These are phyloP conservation scores for Drosophila neocordata DNA, from an alignment of 1,140 invertebrate species.

Conservation along the genomic window DNA sequence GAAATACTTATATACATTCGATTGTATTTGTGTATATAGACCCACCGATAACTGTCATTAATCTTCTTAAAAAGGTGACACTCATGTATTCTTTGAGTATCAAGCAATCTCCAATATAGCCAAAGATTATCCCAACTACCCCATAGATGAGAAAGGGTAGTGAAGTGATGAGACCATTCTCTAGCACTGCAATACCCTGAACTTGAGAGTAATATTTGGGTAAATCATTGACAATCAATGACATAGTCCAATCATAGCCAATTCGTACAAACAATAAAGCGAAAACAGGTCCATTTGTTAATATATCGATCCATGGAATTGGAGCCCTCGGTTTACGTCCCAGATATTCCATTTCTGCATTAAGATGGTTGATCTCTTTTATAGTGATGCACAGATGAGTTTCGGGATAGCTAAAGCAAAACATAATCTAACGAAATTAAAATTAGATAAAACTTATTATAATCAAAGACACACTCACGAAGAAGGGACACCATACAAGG, in stretches of 20 bases:
- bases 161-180: conserved; percentile 1
- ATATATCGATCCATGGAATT: conserved; percentile 25
- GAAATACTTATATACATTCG: neutral
- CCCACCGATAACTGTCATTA: conserved; percentile 3
- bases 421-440: conserved; percentile 41
- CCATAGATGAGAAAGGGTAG: neutral
- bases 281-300: neutral
- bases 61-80: neutral
- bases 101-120: neutral
- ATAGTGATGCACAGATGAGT: conserved; percentile 88
- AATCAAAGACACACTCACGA: conserved; percentile 80
- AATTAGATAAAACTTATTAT: neutral
- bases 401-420: conserved; percentile 85
- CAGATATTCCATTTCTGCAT: neutral
- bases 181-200: neutral
- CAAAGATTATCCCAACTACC: neutral
- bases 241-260: neutral
- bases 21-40: neutral
- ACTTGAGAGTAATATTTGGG: conserved; percentile 3
- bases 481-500: conserved; percentile 88
- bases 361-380: conserved; percentile 85
- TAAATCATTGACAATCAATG: neutral
- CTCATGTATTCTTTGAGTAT: neutral
- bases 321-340: conserved; percentile 30
- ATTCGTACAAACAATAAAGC: neutral